Evolutionary conservation across 1,140 invertebrate species (phyloP).

Genomic region (Brachionus paranguensis): DNA sequence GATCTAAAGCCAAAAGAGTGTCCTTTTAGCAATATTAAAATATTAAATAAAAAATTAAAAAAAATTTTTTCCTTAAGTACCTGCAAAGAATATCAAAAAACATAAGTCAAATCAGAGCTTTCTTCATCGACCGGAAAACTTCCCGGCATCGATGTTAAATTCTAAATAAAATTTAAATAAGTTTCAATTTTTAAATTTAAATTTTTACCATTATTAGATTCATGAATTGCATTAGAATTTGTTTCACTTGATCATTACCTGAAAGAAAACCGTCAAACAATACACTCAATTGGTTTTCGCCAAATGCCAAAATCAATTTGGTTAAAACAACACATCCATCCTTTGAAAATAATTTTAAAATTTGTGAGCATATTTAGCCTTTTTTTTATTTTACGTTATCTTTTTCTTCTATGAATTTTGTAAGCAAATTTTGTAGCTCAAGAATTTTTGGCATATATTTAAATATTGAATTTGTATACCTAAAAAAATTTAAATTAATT

Average conservation of each 20-base stretch:
- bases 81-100: conserved; percentile 31
- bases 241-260: background rate
- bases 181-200: background rate
- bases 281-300: conserved; percentile 14
- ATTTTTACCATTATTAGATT: conserved; percentile 29
- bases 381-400: background rate
- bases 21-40: background rate
- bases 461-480: conserved; percentile 25
- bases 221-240: conserved; percentile 26
- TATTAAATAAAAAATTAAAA: background rate
- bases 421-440: conserved; percentile 1
- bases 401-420: conserved; percentile 27
- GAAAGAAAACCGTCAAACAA: conserved; percentile 21
- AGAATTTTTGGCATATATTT: conserved; percentile 36
- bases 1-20: conserved; percentile 18
- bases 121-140: conserved; percentile 34
- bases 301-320: conserved; percentile 34
- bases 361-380: background rate
- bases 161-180: conserved; percentile 5
- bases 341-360: background rate
- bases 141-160: conserved; percentile 36
- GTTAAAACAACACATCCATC: conserved; percentile 30
- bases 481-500: background rate
- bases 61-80: background rate
- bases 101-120: conserved; percentile 36